phyloP scores from a whole-genome alignment of 37 sponge, comb jelly and placozoan species.

The Ianthella basta region DNA sequence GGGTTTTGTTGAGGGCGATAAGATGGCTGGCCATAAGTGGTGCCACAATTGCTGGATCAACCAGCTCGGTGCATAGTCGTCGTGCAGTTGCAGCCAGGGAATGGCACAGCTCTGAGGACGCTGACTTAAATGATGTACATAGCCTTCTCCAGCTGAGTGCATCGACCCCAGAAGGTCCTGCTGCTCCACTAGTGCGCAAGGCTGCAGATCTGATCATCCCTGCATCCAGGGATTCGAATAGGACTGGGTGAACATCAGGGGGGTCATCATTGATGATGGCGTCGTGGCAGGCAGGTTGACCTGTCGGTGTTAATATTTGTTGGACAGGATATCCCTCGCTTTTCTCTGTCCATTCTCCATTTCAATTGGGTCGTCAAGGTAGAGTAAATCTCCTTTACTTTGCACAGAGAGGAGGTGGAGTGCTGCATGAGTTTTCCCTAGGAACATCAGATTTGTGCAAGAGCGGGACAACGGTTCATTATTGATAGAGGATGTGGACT shows the following conservation, averaged over 20 bases:
- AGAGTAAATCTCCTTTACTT: slow-evolving; percentile 11
- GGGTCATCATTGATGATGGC: not conserved
- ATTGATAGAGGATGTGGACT: not conserved
- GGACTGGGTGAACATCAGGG: slow-evolving; percentile 28
- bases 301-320: slow-evolving; percentile 24
- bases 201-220: slow-evolving; percentile 28
- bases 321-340: slow-evolving; percentile 27
- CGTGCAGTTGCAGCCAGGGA: slow-evolving; percentile 33
- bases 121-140: slow-evolving; percentile 32
- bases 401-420: slow-evolving; percentile 28
- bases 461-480: slow-evolving; percentile 13
- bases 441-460: slow-evolving; percentile 37
- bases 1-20: slow-evolving; percentile 3
- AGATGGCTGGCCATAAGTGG: slow-evolving; percentile 24
- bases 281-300: slow-evolving; percentile 18
- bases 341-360: slow-evolving; percentile 1
- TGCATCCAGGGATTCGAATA: slow-evolving; percentile 30
- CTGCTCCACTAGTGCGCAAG: not conserved
- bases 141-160: slow-evolving; percentile 47
- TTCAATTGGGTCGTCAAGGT: not conserved
- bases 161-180: slow-evolving; percentile 28
- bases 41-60: slow-evolving; percentile 23
- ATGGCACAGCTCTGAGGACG: slow-evolving; percentile 41
- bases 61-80: slow-evolving; percentile 28
- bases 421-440: slow-evolving; percentile 32